Evolutionary conservation across 2,888 invertebrate species (phyloP).

Genomic region (Monopis laevigella): DNA sequence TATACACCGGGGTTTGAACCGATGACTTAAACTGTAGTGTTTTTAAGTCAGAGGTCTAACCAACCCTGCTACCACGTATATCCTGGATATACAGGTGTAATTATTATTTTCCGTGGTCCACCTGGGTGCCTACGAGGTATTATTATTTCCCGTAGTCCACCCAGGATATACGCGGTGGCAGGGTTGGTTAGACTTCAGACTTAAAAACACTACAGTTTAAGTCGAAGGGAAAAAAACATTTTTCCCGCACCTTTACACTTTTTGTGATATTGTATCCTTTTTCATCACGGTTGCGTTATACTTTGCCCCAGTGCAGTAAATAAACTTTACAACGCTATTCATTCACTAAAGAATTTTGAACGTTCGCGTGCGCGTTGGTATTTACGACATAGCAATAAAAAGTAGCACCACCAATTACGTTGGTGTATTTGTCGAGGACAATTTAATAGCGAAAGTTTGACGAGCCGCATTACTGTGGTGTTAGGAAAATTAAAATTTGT

Average conservation of each 20-base stretch:
- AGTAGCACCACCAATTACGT: constrained; percentile 41
- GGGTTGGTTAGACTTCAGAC: not conserved
- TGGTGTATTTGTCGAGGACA: constrained; percentile 25
- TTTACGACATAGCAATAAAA: constrained; percentile 26
- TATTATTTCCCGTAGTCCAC: too few species aligned
- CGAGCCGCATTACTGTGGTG: constrained; percentile 23
- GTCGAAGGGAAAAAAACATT: too few species aligned
- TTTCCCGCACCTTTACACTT: too few species aligned
- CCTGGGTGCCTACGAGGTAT: too few species aligned
- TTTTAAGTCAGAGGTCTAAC: too few species aligned
- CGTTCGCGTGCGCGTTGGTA: constrained; percentile 28
- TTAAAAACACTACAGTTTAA: too few species aligned
- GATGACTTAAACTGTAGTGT: too few species aligned
- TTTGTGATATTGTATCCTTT: too few species aligned
- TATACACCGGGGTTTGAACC: too few species aligned
- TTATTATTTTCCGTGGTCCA: too few species aligned
- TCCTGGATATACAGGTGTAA: too few species aligned
- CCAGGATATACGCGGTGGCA: not conserved
- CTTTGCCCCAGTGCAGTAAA: constrained; percentile 10
- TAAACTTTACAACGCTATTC: constrained; percentile 19
- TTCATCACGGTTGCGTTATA: constrained; percentile 5
- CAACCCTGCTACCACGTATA: too few species aligned
- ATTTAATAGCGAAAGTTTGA: constrained; percentile 11
- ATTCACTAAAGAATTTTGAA: constrained; percentile 19
- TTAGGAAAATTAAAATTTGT: constrained; percentile 39